Evolutionary conservation across 1,140 invertebrate genomes (phyloP), one percentile per base, ranked within the genome.

Genomic region (Drosophila santomea): DNA sequence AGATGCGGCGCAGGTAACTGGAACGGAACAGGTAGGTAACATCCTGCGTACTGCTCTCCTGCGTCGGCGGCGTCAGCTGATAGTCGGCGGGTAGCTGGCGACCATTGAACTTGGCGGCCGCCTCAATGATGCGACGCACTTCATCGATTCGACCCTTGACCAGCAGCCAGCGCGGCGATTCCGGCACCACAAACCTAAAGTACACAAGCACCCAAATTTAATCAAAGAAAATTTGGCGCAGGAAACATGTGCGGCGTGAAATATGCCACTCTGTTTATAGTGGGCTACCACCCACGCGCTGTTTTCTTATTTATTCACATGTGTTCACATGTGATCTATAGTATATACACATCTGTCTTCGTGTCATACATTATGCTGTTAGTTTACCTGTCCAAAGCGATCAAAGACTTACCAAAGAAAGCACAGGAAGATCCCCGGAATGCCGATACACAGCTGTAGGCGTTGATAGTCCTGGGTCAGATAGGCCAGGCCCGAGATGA

Each of bases 101-200:
- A 59, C 94, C 93, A 90, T 96, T 96, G 62, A 94, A 94, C 45
- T 93, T 93, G 2, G 96, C 95, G 3, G 96, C 96, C 74, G 94
- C 93, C 84, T 95, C 92, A 50, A 98, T 91, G 59, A 97, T 95
- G 45, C 90, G 91, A 69, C 95, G 94, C 0, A 96, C 96, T 93
- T 96, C 95, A 47, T 95, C 93, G 4, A 94, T 93, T 72, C 94
- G 94, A 50, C 96, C 96, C 89, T 96, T 94, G 25, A 96, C 95
- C 32, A 97, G 91, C 17, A 97, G 92, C 97, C 97, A 98, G 73
- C 96, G 94, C 11, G 97, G 96, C 4, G 97, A 97, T 94, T 97
- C 97, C 2, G 97, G 97, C 23, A 97, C 92, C 17, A 97, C 93
- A 93, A 96, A 96, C 94, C 94, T 95, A 44, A 44, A 55, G 15